These are phyloP conservation scores for Diplosoma virens DNA, from an alignment of 23 tunicate genomes.

Conservation along the genomic window DNA sequence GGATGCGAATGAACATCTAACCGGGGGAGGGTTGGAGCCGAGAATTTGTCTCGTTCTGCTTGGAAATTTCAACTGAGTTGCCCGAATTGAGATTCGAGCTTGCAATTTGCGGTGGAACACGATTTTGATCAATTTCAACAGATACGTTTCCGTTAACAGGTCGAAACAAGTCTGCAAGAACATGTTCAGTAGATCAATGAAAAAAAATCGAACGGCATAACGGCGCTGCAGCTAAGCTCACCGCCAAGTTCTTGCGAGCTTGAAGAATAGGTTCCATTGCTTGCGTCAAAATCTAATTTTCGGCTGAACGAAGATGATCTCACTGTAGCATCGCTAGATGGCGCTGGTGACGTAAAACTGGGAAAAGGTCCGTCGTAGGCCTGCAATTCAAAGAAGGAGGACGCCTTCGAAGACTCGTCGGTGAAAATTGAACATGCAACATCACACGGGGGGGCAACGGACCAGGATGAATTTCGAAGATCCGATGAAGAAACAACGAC, in stretches of 20 bases:
- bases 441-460: not conserved
- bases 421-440: not conserved
- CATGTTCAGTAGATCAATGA: no score
- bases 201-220: not conserved
- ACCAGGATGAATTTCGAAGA: no score
- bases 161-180: no score
- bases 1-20: not conserved
- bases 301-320: not conserved
- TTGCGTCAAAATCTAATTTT: slow-evolving; percentile 9
- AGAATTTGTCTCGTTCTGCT: not conserved
- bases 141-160: no score
- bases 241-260: not conserved
- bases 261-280: not conserved
- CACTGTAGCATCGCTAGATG: not conserved
- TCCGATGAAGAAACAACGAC: not conserved
- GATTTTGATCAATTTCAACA: no score
- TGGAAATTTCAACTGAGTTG: no score
- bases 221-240: not conserved
- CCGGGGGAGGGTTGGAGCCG: slow-evolving; percentile 7
- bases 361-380: not conserved
- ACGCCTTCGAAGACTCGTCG: slow-evolving; percentile 32
- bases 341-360: slow-evolving; percentile 2
- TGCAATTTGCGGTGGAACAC: no score
- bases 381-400: slow-evolving; percentile 8
- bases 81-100: no score